A percentile compares a stretch with the other conserved stretches of the same genome.
These are phyloP conservation scores for Dicerorhinus sumatrensis DNA, from an alignment of 2,113 vertebrate species.

Conservation along the genomic window DNA sequence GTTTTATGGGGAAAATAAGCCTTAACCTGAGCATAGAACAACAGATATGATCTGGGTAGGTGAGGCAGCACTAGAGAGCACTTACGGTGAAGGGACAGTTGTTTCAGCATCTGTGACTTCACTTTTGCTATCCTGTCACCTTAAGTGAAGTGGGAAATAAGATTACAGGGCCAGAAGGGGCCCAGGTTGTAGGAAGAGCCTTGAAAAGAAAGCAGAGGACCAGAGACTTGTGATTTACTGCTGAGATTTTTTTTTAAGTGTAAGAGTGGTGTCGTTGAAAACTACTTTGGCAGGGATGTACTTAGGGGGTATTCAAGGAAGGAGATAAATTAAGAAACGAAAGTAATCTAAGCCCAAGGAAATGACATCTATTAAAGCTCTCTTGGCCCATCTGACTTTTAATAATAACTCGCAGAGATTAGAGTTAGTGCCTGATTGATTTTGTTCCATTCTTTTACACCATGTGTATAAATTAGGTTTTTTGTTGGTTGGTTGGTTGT, in stretches of 20 bases:
- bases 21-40: not conserved
- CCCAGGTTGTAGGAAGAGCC: not conserved
- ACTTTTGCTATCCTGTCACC: not conserved
- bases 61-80: not conserved
- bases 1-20: not conserved
- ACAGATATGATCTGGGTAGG: not conserved
- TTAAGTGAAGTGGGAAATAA: not conserved
- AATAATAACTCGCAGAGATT: not conserved
- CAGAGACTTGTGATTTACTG: not conserved
- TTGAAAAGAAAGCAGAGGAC: not conserved
- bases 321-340: constrained; percentile 4
- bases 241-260: not conserved
- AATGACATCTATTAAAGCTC: not conserved
- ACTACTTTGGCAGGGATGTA: not conserved
- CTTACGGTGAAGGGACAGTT: not conserved
- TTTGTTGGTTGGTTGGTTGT: not conserved
- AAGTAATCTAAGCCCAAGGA: not conserved
- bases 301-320: not conserved
- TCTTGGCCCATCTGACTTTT: not conserved
- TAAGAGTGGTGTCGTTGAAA: not conserved
- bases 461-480: not conserved
- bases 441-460: not conserved
- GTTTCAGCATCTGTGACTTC: not conserved
- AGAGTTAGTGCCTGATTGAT: not conserved
- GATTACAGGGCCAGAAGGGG: not conserved